Percentiles rank a stretch among this genome's conserved stretches.
phyloP scores from a whole-genome alignment of 2,888 invertebrate genomes.

The Cerceris ruficornis region DNA sequence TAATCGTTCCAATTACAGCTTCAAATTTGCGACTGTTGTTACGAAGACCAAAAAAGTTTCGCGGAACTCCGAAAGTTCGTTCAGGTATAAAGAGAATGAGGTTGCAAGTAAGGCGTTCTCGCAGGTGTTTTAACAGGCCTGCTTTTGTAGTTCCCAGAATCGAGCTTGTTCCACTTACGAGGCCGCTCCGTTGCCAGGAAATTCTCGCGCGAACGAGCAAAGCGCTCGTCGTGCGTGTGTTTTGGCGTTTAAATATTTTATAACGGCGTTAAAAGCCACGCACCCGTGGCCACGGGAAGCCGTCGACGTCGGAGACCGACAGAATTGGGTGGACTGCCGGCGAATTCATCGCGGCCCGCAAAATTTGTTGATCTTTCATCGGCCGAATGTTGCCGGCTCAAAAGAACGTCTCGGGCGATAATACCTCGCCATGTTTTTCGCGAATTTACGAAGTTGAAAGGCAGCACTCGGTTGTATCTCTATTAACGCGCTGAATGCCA shows the following conservation, averaged over 20 bases:
- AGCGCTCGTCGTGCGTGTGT: not conserved
- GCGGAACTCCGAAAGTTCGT: not conserved
- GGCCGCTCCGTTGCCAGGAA: conserved; percentile 37
- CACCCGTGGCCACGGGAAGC: not conserved
- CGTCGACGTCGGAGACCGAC: conserved; percentile 27
- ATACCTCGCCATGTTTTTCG: not conserved
- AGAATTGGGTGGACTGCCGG: conserved; percentile 14
- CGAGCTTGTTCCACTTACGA: conserved; percentile 53
- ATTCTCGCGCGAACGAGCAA: not conserved
- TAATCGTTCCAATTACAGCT: no score
- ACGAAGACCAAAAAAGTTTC: not conserved
- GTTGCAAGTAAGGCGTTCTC: conserved; percentile 14
- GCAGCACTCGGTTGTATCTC: no score
- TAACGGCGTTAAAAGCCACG: conserved; percentile 25
- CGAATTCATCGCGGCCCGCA: not conserved
- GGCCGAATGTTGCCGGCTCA: not conserved
- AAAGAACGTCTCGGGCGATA: not conserved
- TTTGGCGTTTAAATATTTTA: conserved; percentile 20
- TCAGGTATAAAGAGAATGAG: not conserved
- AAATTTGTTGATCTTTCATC: not conserved
- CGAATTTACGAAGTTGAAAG: no score
- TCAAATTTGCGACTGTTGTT: not conserved
- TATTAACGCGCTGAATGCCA: no score
- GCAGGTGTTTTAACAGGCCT: conserved; percentile 46
- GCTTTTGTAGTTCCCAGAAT: conserved; percentile 50